A percentile compares a stretch with the other conserved stretches of the same genome.
Evolutionary conservation across 2,888 invertebrate genomes (phyloP).

Genomic region (Microchrysa polita): DNA sequence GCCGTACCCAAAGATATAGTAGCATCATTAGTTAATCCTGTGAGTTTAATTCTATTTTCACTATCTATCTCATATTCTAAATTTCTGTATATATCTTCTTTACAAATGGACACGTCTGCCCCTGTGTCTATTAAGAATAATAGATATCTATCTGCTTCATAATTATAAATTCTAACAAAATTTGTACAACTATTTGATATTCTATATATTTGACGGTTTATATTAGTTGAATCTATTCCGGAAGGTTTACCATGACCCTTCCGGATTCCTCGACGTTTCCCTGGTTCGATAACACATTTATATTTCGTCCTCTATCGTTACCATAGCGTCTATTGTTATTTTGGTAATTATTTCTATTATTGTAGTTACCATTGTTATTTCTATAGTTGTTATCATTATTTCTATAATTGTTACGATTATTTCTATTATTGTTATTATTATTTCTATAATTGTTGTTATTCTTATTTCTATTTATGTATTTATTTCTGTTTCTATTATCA

Average conservation of each 20-base stretch:
- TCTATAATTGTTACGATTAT: background rate
- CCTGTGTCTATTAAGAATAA: slow-evolving; percentile 4
- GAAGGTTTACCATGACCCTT: background rate
- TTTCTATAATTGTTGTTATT: background rate
- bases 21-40: background rate
- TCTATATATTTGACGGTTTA: background rate
- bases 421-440: background rate
- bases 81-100: background rate
- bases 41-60: slow-evolving; percentile 3
- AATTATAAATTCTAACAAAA: slow-evolving; percentile 8
- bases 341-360: background rate
- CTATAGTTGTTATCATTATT: background rate
- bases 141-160: background rate
- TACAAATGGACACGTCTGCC: background rate
- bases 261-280: background rate
- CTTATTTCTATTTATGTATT: too few relatives aligned
- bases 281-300: background rate
- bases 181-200: background rate
- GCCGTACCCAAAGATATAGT: background rate
- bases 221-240: background rate
- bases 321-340: background rate
- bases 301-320: background rate
- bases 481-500: background rate
- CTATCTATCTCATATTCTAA: background rate
- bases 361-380: background rate